Base-by-base conservation (phyloP, 2,113 vertebrate genomes). In the Leuciscus idus region DNA sequence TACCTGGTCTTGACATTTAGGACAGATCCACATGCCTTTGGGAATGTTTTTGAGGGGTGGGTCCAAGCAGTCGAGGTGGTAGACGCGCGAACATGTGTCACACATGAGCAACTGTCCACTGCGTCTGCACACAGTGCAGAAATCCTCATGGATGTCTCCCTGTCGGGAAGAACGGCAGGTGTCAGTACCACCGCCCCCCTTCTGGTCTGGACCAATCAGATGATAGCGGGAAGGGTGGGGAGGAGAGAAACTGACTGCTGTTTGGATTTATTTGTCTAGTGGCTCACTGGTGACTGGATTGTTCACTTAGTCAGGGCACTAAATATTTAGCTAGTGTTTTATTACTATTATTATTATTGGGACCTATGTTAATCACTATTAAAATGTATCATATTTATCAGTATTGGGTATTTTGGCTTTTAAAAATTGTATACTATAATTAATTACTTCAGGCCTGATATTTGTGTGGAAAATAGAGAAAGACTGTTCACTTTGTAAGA, bases 21-120 rank as follows among this genome's bases (percentile, higher is more conserved):
- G 98, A 96, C 98, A 99, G 96, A 99, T 99, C 98, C 98, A 99
- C 98, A 99, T 99, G 97, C 98, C 98, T 97, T 98, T 99, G 92
- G 98, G 98, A 96, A 99, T 99, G 90, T 96, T 96, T 97, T 98
- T 99, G 95, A 99, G 96, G 93, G 98, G 97, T 0, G 98, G 98
- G 90, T 99, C 98, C 96, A 99, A 95, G 95, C 98, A 99, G 94
- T 99, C 97, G 95, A 99, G 96, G 91, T 99, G 98, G 95, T 97
- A 99, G 90, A 99, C 98, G 93, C 98, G 97, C 93, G 98, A 99
- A 94, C 98, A 99, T 0, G 98, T 99, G 95, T 99, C 98, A 91
- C 98, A 99, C 98, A 99, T 99, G 95, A 99, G 97, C 95, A 99
- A 95, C 94, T 99, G 98, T 91, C 98, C 98, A 9, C 98, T 99